A percentile compares a stretch with the other conserved stretches of the same genome.
phyloP scores from a whole-genome alignment of 30 jellyfish, hydroid and myxozoan species.

The Haliclystus octoradiatus region DNA sequence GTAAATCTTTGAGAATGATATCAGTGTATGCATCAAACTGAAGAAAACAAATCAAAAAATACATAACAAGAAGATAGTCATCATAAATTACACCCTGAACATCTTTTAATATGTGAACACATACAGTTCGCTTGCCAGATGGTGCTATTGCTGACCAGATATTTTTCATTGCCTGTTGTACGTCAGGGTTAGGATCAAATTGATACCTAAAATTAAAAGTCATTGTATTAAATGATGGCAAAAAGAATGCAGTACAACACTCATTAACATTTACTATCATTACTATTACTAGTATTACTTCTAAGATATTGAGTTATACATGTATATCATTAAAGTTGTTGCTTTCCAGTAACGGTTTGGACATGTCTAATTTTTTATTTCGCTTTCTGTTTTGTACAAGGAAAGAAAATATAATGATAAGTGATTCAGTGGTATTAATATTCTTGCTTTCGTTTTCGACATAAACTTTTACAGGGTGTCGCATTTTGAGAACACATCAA shows the following conservation, averaged over 20 bases:
- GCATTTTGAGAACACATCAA: no score
- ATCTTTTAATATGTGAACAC: not conserved
- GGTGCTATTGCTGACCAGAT: constrained; percentile 93
- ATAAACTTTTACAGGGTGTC: no score
- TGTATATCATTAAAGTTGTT: no score
- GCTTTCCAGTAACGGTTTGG: no score
- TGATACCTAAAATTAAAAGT: constrained; percentile 48
- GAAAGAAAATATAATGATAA: no score
- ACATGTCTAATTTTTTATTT: no score
- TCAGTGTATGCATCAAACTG: constrained; percentile 68
- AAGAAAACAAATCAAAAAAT: not conserved
- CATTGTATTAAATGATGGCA: not conserved
- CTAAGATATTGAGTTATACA: no score
- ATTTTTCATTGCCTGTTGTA: constrained; percentile 76
- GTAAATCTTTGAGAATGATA: constrained; percentile 49
- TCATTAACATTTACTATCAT: no score
- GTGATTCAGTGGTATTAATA: no score
- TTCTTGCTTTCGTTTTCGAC: no score
- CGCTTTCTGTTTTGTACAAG: no score
- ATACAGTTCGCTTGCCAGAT: constrained; percentile 74
- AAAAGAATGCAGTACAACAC: not conserved
- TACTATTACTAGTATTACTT: no score
- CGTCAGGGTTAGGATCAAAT: constrained; percentile 82
- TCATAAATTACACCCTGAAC: not conserved
- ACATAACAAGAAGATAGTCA: not conserved